A percentile compares a stretch with the other conserved stretches of the same genome.
Evolutionary conservation across 2,888 invertebrate species (phyloP).

Genomic region (Leptopilina myrica): DNA sequence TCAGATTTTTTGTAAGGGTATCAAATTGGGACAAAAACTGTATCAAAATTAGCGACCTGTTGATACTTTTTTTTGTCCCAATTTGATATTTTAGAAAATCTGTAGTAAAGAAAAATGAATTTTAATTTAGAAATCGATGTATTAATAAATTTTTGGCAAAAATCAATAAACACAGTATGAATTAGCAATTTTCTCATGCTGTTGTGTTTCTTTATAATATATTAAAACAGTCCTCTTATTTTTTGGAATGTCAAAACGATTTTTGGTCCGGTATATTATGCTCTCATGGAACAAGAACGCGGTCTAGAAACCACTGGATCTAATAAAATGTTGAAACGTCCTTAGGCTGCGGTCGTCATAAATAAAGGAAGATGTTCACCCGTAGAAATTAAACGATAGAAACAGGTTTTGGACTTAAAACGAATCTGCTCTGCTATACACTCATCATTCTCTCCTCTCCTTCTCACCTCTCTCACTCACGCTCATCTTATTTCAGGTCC

Average conservation of each 20-base stretch:
- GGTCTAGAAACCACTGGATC: constrained; percentile 68
- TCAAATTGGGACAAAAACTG: no score
- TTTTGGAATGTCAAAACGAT: constrained; percentile 42
- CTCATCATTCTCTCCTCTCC: constrained; percentile 51
- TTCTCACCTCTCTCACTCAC: constrained; percentile 42
- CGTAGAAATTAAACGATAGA: constrained; percentile 74
- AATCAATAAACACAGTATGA: no score
- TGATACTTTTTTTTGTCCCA: no score
- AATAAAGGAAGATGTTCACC: constrained; percentile 73
- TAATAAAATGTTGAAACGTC: constrained; percentile 71
- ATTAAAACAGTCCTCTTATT: constrained; percentile 7
- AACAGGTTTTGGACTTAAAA: constrained; percentile 71
- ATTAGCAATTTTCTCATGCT: no score
- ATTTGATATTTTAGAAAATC: no score
- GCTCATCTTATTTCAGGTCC: constrained; percentile 51
- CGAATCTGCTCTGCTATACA: constrained; percentile 56
- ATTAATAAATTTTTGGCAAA: no score
- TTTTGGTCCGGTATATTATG: constrained; percentile 35
- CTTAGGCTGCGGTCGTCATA: constrained; percentile 66
- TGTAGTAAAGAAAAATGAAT: no score
- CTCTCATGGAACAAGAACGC: constrained; percentile 50
- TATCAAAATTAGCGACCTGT: no score
- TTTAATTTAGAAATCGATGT: no score
- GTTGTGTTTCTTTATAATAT: no score
- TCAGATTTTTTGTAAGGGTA: no score